Evolutionary conservation across 1,140 invertebrate genomes (phyloP).

Genomic region (Seison nebaliae): DNA sequence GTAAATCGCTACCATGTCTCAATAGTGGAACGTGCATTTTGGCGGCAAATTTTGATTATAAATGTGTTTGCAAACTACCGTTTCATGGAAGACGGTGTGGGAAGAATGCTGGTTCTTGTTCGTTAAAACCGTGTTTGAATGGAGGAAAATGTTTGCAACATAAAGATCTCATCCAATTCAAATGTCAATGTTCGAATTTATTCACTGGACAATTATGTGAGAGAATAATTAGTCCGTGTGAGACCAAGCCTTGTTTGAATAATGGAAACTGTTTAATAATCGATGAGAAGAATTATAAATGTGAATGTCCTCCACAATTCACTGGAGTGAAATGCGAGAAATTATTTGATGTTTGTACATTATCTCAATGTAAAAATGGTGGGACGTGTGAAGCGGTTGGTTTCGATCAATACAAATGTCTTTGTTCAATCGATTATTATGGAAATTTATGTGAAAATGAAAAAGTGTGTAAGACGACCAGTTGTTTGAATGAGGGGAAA

Average conservation of each 20-base stretch:
- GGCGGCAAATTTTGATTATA: slow-evolving; percentile 8
- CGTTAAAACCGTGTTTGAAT: slow-evolving; percentile 11
- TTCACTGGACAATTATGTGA: slow-evolving; percentile 4
- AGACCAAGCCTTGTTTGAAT: slow-evolving; percentile 12
- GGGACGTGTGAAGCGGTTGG: slow-evolving; percentile 15
- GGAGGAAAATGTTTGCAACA: slow-evolving; percentile 4
- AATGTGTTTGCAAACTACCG: slow-evolving; percentile 19
- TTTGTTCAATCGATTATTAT: slow-evolving; percentile 11
- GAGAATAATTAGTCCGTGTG: slow-evolving; percentile 28
- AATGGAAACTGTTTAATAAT: slow-evolving; percentile 2
- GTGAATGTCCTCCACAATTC: slow-evolving; percentile 1
- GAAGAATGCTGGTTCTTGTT: not conserved
- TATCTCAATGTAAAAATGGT: slow-evolving; percentile 16
- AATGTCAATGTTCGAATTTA: slow-evolving; percentile 13
- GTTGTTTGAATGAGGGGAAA: slow-evolving; percentile 14
- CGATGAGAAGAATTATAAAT: slow-evolving; percentile 7
- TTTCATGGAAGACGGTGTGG: not conserved
- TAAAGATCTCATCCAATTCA: not conserved
- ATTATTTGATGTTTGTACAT: not conserved
- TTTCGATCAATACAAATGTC: slow-evolving; percentile 6
- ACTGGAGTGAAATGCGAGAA: slow-evolving; percentile 4
- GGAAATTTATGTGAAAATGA: slow-evolving; percentile 15
- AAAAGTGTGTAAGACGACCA: slow-evolving; percentile 8
- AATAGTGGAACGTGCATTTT: slow-evolving; percentile 9
- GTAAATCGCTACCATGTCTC: slow-evolving; percentile 7